These are phyloP conservation scores for Hyla sarda DNA, from an alignment of 2,113 vertebrate species.

Conservation along the genomic window DNA sequence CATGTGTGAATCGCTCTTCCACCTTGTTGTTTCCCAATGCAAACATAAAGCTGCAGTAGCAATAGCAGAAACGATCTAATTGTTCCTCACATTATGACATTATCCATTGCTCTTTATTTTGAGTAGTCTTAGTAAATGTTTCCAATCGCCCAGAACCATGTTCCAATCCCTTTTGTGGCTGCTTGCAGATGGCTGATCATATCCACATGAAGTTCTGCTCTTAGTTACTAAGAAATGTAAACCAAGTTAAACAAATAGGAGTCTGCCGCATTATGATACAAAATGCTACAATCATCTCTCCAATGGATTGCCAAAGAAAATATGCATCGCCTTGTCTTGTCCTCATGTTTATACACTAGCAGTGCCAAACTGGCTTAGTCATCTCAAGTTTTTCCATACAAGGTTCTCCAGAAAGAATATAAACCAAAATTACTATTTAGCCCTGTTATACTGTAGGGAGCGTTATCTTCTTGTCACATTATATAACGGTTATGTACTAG, in stretches of 20 bases:
- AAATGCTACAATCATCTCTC: slow-evolving; percentile 38
- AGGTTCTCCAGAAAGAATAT: slow-evolving; percentile 9
- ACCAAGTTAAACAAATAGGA: slow-evolving; percentile 60
- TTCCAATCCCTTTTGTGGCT: background rate
- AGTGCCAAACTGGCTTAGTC: slow-evolving; percentile 22
- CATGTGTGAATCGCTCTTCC: background rate
- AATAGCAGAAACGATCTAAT: background rate
- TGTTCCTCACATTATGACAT: background rate
- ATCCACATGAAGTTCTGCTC: slow-evolving; percentile 60
- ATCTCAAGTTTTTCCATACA: slow-evolving; percentile 1
- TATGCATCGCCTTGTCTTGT: slow-evolving; percentile 24
- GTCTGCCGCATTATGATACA: slow-evolving; percentile 34
- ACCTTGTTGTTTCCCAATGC: background rate
- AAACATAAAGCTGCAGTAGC: background rate
- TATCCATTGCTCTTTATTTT: background rate
- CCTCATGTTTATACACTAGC: background rate
- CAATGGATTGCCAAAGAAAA: slow-evolving; percentile 40
- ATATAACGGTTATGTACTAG: no score
- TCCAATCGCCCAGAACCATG: background rate
- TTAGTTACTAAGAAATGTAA: slow-evolving; percentile 60
- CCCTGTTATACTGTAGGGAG: background rate
- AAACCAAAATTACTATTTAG: background rate
- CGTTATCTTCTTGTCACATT: no score
- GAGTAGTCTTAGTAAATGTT: background rate
- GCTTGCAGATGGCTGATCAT: slow-evolving; percentile 45